Conservation (phyloP, 2,797 vertebrate genomes). For the Oreortyx pictus region DNA sequence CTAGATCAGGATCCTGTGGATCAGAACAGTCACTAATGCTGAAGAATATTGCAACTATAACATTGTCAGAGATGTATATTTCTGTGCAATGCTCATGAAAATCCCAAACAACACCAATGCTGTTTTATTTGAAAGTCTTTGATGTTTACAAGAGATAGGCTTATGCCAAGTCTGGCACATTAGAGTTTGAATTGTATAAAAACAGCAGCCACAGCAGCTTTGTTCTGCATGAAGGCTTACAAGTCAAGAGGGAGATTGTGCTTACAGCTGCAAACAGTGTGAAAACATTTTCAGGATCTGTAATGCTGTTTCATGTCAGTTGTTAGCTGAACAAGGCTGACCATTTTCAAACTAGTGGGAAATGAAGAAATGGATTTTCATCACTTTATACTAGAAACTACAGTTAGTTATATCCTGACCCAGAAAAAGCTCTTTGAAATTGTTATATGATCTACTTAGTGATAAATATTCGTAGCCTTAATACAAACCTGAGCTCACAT, state of each 20-base stretch:
- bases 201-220: constrained; percentile 51
- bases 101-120: constrained; percentile 56
- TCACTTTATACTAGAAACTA: not conserved
- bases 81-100: constrained; percentile 46
- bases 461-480: not conserved
- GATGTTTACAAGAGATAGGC: constrained; percentile 61
- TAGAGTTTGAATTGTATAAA: constrained; percentile 53
- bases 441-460: not conserved
- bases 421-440: not conserved
- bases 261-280: constrained; percentile 43
- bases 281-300: constrained; percentile 59
- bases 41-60: not conserved
- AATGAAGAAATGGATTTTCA: not conserved
- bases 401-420: not conserved
- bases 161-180: constrained; percentile 61
- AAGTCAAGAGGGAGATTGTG: constrained; percentile 40
- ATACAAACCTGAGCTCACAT: not conserved
- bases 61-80: constrained; percentile 57
- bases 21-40: not conserved
- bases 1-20: not conserved
- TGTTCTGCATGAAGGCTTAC: constrained; percentile 68
- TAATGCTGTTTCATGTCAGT: constrained; percentile 33
- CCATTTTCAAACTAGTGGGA: constrained; percentile 31
- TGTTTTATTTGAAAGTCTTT: constrained; percentile 68
- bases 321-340: constrained; percentile 21